These are phyloP conservation scores for Phlogophora meticulosa DNA, from an alignment of 2,888 invertebrate species.

Conservation along the genomic window DNA sequence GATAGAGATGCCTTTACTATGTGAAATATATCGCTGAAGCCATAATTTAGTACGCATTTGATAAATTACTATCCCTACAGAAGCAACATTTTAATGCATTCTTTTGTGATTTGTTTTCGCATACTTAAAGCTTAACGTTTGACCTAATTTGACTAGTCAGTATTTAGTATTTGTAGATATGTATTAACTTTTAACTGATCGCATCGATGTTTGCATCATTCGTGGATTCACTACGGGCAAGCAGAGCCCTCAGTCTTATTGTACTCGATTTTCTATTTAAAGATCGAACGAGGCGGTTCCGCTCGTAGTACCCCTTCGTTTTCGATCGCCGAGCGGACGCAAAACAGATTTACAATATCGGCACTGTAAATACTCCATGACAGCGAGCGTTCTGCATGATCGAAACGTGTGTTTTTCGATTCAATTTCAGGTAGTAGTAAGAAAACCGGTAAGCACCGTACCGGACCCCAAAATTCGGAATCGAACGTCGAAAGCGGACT, in stretches of 20 bases:
- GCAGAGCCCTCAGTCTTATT: slow-evolving; percentile 34
- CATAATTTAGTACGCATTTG: slow-evolving; percentile 84
- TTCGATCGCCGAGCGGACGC: slow-evolving; percentile 54
- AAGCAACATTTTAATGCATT: slow-evolving; percentile 91
- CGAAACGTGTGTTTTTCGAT: slow-evolving; percentile 91
- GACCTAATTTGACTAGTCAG: slow-evolving; percentile 80
- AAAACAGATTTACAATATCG: slow-evolving; percentile 55
- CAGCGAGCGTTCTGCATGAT: slow-evolving; percentile 90
- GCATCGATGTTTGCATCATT: slow-evolving; percentile 76
- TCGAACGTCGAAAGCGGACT: slow-evolving; percentile 79
- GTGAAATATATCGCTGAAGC: slow-evolving; percentile 83
- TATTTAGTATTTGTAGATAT: slow-evolving; percentile 79
- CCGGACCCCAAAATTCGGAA: slow-evolving; percentile 71
- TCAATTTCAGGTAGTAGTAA: slow-evolving; percentile 89
- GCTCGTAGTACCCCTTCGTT: slow-evolving; percentile 52
- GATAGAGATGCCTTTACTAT: slow-evolving; percentile 85
- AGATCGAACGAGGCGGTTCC: slow-evolving; percentile 43
- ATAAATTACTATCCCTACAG: slow-evolving; percentile 77
- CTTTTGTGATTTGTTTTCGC: slow-evolving; percentile 86
- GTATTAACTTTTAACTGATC: slow-evolving; percentile 86
- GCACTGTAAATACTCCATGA: slow-evolving; percentile 87
- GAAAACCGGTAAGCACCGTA: slow-evolving; percentile 82
- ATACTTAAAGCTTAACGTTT: slow-evolving; percentile 84
- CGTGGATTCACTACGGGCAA: slow-evolving; percentile 46
- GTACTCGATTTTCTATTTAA: slow-evolving; percentile 35